A percentile compares a stretch with the other conserved stretches of the same genome.
Conservation (phyloP, 2,888 invertebrate genomes). For the Noctua comes region DNA sequence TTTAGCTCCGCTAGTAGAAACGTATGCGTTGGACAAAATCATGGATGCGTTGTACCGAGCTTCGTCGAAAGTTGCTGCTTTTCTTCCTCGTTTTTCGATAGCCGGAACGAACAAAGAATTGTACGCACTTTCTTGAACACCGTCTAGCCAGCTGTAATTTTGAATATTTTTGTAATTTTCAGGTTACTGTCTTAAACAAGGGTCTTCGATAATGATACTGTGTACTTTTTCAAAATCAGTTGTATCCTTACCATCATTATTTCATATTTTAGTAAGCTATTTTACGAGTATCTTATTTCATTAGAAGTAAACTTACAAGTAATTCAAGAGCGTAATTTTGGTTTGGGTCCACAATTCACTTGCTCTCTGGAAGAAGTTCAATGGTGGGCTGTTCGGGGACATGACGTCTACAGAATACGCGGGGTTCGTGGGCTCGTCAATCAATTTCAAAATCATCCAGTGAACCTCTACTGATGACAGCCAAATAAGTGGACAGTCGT, state of each 20-base stretch:
- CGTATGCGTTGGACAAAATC: slow-evolving; percentile 78
- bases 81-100: slow-evolving; percentile 70
- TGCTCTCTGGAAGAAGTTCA: slow-evolving; percentile 74
- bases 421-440: slow-evolving; percentile 78
- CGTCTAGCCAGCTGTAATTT: slow-evolving; percentile 32
- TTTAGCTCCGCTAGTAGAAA: slow-evolving; percentile 70
- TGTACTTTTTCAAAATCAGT: neutral
- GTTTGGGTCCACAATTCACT: slow-evolving; percentile 67
- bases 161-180: neutral
- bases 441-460: slow-evolving; percentile 70
- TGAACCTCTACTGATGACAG: slow-evolving; percentile 75
- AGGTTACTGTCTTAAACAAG: too few relatives aligned
- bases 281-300: neutral
- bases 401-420: slow-evolving; percentile 71
- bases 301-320: slow-evolving; percentile 61
- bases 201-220: neutral
- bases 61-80: slow-evolving; percentile 71
- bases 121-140: slow-evolving; percentile 50
- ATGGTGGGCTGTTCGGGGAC: slow-evolving; percentile 70
- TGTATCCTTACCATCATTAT: neutral
- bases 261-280: neutral
- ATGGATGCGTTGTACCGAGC: slow-evolving; percentile 77
- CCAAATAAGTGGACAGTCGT: slow-evolving; percentile 75
- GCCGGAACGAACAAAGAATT: slow-evolving; percentile 65
- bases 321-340: slow-evolving; percentile 31